phyloP scores from a whole-genome alignment of 1,140 invertebrate species.

The Drosophila hydei region DNA sequence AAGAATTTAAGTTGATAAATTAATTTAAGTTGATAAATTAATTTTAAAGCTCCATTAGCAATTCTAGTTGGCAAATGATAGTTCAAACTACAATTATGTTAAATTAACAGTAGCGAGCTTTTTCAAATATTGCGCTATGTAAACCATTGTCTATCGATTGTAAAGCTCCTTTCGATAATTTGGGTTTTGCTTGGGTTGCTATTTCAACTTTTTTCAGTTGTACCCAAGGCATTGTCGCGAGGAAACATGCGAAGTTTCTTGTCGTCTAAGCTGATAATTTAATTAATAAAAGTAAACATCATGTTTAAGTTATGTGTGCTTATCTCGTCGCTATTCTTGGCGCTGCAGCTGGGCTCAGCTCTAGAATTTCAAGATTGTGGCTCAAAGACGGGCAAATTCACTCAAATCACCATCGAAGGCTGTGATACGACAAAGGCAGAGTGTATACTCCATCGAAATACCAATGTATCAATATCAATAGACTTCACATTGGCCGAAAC shows the following conservation, averaged over 20 bases:
- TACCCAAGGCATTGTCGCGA: conserved; percentile 47
- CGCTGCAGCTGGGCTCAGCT: conserved; percentile 37
- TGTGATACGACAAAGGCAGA: conserved; percentile 85
- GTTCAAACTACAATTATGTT: not conserved
- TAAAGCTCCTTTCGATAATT: conserved; percentile 41
- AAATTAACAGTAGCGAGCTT: conserved; percentile 1
- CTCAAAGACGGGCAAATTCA: conserved; percentile 86
- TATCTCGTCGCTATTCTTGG: conserved; percentile 51
- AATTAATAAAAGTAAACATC: conserved; percentile 58
- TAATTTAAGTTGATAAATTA: too few relatives aligned
- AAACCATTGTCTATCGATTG: conserved; percentile 7
- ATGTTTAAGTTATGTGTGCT: conserved; percentile 63
- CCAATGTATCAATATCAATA: conserved; percentile 86
- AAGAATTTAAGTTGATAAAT: not conserved
- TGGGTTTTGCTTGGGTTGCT: conserved; percentile 21
- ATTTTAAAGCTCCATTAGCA: not conserved
- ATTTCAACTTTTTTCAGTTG: conserved; percentile 52
- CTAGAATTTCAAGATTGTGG: conserved; percentile 82
- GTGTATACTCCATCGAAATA: conserved; percentile 87
- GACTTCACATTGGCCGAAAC: conserved; percentile 84
- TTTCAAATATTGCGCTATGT: not conserved
- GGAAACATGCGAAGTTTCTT: conserved; percentile 13
- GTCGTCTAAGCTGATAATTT: conserved; percentile 59
- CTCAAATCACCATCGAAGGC: conserved; percentile 85
- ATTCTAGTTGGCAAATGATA: not conserved